These are phyloP conservation scores for Laspeyria flexula DNA, from an alignment of 2,888 invertebrate genomes.

Conservation along the genomic window DNA sequence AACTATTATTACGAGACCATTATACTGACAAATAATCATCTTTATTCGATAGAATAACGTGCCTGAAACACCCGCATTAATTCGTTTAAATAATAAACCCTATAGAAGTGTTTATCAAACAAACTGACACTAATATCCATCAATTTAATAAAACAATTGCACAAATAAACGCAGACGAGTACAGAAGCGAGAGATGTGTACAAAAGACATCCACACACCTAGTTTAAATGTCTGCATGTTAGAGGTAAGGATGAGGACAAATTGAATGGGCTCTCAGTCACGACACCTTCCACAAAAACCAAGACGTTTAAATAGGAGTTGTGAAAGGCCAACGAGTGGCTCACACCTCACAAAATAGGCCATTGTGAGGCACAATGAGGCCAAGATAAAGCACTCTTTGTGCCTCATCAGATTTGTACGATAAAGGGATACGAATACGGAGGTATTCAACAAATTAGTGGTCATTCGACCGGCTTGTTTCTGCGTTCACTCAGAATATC, in stretches of 20 bases:
- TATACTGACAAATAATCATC: no score
- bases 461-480: slow-evolving; percentile 40
- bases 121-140: neutral
- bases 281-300: slow-evolving; percentile 44
- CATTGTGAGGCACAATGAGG: slow-evolving; percentile 56
- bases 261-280: slow-evolving; percentile 15
- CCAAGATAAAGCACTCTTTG: slow-evolving; percentile 52
- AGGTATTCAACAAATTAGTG: slow-evolving; percentile 45
- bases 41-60: no score
- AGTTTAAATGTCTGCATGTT: slow-evolving; percentile 22
- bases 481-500: slow-evolving; percentile 18
- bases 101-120: neutral
- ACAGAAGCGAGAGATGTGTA: neutral
- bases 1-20: no score
- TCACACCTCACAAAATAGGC: slow-evolving; percentile 62
- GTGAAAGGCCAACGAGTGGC: slow-evolving; percentile 38
- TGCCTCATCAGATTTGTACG: slow-evolving; percentile 28
- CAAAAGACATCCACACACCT: slow-evolving; percentile 44
- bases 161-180: slow-evolving; percentile 14
- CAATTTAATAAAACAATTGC: neutral
- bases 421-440: slow-evolving; percentile 39
- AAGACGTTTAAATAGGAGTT: slow-evolving; percentile 14
- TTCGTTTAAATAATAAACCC: neutral
- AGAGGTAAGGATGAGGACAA: slow-evolving; percentile 12
- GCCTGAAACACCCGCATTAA: no score